Conservation (phyloP, 2,113 vertebrate species). For the Clarias magur region DNA sequence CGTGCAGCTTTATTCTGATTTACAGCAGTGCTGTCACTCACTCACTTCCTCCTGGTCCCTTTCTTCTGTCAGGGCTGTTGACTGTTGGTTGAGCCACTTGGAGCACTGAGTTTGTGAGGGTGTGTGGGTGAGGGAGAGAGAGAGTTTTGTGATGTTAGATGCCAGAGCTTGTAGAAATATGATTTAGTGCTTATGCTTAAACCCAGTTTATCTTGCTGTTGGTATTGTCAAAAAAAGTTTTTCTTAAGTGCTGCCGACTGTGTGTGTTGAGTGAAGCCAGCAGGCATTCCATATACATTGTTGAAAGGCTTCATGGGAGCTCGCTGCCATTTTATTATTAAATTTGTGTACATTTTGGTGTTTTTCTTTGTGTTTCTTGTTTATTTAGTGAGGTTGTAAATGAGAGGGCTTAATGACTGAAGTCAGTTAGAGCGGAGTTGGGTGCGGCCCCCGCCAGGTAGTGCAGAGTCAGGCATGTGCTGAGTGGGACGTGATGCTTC, state of each 20-base stretch:
- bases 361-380: background rate
- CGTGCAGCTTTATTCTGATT: background rate
- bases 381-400: background rate
- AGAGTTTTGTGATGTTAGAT: constrained; percentile 1
- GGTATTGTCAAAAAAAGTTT: background rate
- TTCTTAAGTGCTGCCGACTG: background rate
- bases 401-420: background rate
- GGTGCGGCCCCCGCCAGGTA: background rate
- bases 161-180: constrained; percentile 2
- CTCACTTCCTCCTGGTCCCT: background rate
- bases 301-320: background rate
- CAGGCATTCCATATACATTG: background rate
- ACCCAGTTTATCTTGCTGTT: constrained; percentile 42
- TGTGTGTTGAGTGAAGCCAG: background rate
- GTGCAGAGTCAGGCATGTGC: no score
- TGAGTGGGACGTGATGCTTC: background rate
- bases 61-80: background rate
- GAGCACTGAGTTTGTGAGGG: background rate
- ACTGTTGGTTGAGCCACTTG: background rate
- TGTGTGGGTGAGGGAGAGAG: background rate
- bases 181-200: background rate
- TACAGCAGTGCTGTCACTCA: background rate
- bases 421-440: background rate
- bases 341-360: background rate
- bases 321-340: background rate